Evolutionary conservation across 1,140 invertebrate genomes (phyloP).

Genomic region (Neodiprion virginianus): DNA sequence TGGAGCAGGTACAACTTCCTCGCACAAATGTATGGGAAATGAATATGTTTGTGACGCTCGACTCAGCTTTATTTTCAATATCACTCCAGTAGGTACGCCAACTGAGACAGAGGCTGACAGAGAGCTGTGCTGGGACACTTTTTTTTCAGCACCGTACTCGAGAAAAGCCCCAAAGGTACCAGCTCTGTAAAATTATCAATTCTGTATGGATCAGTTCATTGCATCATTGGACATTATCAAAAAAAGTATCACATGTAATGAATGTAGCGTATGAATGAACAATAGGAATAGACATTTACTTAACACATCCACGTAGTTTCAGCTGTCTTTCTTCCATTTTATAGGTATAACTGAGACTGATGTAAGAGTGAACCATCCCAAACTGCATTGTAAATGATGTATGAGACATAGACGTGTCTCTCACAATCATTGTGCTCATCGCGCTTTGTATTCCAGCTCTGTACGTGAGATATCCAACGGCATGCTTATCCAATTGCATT

Average conservation of each 20-base stretch:
- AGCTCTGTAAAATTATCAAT: conserved; percentile 62
- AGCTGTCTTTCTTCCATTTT: conserved; percentile 81
- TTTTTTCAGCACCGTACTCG: conserved; percentile 93
- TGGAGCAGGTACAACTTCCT: conserved; percentile 87
- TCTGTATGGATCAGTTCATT: conserved; percentile 16
- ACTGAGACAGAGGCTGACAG: conserved; percentile 84
- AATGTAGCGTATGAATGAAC: neutral
- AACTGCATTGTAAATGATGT: conserved; percentile 77
- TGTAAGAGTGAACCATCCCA: conserved; percentile 81
- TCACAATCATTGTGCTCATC: conserved; percentile 80
- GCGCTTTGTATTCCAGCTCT: conserved; percentile 75
- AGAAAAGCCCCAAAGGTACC: conserved; percentile 87
- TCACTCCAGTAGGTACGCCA: conserved; percentile 86
- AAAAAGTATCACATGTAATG: conserved; percentile 12
- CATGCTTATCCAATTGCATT: conserved; percentile 83
- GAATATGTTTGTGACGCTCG: conserved; percentile 88
- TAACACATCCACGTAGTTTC: conserved; percentile 76
- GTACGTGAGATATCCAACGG: conserved; percentile 87
- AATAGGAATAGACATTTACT: conserved; percentile 67
- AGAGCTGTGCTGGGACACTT: conserved; percentile 89
- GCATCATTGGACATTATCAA: neutral
- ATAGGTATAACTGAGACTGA: conserved; percentile 76
- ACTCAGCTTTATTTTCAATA: conserved; percentile 84
- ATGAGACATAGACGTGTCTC: conserved; percentile 71
- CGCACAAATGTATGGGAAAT: conserved; percentile 90